Evolutionary conservation across 2,888 invertebrate species (phyloP).

Genomic region (Minunthozetes semirufus): DNA sequence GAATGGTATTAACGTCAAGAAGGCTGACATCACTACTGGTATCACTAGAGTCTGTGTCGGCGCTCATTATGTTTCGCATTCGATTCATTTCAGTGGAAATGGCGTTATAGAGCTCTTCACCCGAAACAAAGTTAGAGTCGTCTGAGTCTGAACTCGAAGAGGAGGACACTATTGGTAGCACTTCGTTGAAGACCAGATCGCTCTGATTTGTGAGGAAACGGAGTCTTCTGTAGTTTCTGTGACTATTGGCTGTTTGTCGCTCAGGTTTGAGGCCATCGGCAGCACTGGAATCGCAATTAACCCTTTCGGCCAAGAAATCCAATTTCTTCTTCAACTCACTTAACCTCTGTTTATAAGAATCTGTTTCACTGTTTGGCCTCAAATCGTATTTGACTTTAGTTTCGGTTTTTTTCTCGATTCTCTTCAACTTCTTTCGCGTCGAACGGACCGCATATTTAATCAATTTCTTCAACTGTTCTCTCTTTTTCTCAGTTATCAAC

Average conservation of each 20-base stretch:
- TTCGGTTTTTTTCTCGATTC: background rate
- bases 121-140: slow-evolving; percentile 13
- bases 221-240: slow-evolving; percentile 12
- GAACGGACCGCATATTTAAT: background rate
- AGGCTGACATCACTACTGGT: slow-evolving; percentile 7
- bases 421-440: slow-evolving; percentile 15
- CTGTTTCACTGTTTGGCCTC: background rate
- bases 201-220: slow-evolving; percentile 33
- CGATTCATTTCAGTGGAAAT: background rate
- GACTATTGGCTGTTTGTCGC: background rate
- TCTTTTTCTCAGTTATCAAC: slow-evolving; percentile 33
- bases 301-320: slow-evolving; percentile 8
- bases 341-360: slow-evolving; percentile 20
- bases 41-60: slow-evolving; percentile 15
- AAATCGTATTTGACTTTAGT: slow-evolving; percentile 13
- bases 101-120: slow-evolving; percentile 23
- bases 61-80: background rate
- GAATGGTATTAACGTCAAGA: background rate
- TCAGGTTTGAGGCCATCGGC: background rate
- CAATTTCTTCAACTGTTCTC: slow-evolving; percentile 32
- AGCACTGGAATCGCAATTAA: background rate
- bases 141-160: slow-evolving; percentile 27
- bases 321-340: slow-evolving; percentile 18
- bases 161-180: slow-evolving; percentile 5
- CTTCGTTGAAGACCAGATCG: slow-evolving; percentile 32